Conservation (phyloP, 2,797 vertebrate species). For the Ispidina picta region DNA sequence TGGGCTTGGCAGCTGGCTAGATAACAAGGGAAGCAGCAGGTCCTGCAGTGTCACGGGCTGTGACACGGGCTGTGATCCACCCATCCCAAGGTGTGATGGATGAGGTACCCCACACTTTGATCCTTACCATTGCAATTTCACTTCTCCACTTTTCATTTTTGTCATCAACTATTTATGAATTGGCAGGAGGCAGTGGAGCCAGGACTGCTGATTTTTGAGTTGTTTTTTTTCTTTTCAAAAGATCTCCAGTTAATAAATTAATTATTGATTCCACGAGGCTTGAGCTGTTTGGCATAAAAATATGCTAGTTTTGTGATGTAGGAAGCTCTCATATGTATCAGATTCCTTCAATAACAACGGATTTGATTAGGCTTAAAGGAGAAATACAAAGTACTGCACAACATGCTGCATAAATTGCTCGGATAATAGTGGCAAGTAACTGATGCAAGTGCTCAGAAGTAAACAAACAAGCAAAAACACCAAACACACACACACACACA, state of each 20-base stretch:
- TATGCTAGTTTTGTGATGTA: constrained; percentile 49
- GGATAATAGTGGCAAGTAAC: background rate
- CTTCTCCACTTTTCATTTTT: constrained; percentile 46
- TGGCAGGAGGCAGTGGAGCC: constrained; percentile 3
- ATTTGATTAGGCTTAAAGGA: constrained; percentile 46
- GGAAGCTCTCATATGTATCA: constrained; percentile 21
- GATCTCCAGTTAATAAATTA: constrained; percentile 66
- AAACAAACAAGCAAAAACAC: background rate
- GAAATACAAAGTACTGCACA: background rate
- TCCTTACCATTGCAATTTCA: constrained; percentile 44
- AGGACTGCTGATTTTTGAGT: constrained; percentile 38
- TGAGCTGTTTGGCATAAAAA: constrained; percentile 45
- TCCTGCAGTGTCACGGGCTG: constrained; percentile 56
- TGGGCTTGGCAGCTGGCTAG: constrained; percentile 46
- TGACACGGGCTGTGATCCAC: constrained; percentile 45
- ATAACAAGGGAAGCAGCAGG: constrained; percentile 57
- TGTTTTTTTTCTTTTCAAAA: constrained; percentile 16
- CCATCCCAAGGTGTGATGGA: constrained; percentile 56
- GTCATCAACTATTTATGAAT: constrained; percentile 48
- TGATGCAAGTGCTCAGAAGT: background rate
- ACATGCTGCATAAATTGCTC: background rate
- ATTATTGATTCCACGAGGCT: constrained; percentile 50
- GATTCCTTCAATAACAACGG: constrained; percentile 17
- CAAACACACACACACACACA: background rate
- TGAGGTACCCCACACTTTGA: constrained; percentile 44